Conservation (phyloP, 2,113 vertebrate genomes). For the Muscicapa adusta region DNA sequence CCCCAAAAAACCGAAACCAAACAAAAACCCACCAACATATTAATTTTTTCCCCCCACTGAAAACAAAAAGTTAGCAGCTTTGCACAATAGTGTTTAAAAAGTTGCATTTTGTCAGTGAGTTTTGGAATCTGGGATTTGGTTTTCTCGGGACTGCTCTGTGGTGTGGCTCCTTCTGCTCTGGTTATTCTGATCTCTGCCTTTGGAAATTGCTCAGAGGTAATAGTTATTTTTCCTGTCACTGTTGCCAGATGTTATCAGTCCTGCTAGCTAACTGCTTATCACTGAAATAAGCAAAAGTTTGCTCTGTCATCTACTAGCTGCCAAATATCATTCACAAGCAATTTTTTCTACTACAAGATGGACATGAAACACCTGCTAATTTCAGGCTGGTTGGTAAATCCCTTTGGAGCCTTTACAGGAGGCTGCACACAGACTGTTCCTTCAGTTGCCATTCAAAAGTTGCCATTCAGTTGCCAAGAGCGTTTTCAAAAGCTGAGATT, state of each 20-base stretch:
- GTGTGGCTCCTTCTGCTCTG: not conserved
- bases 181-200: not conserved
- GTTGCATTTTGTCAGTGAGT: not conserved
- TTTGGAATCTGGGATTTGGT: not conserved
- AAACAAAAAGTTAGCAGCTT: not conserved
- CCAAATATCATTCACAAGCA: not conserved
- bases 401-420: not conserved
- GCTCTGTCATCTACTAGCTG: not conserved
- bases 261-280: not conserved
- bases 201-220: not conserved
- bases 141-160: not conserved
- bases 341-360: not conserved
- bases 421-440: not conserved
- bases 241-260: not conserved
- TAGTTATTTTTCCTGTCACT: not conserved
- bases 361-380: not conserved
- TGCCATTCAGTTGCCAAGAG: no score
- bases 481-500: accelerated
- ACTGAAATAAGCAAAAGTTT: not conserved
- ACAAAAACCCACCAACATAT: not conserved
- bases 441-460: not conserved
- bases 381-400: not conserved
- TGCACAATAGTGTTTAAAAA: not conserved
- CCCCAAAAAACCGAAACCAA: no score
- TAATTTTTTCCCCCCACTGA: accelerated